Evolutionary conservation across 1,140 invertebrate species (phyloP), one percentile per base, ranked within the genome.

Genomic region (Nasonia vitripennis): DNA sequence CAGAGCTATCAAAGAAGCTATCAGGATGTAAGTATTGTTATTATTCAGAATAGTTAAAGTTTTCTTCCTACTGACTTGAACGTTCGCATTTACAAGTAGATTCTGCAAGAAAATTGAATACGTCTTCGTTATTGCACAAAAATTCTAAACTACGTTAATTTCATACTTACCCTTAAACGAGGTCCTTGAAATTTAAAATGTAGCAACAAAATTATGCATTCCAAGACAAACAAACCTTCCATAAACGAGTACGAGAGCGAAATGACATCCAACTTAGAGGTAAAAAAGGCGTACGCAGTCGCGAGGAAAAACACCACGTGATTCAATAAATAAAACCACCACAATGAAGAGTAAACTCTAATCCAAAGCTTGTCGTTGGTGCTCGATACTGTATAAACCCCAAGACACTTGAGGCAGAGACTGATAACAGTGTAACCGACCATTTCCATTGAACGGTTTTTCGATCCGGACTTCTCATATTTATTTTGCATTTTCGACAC

Each of bases 301-400:
- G 48, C 48, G 7, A 68, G 7, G 2, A 83, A 27, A 37, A 77
- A 37, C 23, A 83, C 11, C 9, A 83, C 1, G 37, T 83, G 73
- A 77, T 83, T 83, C 14, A 34, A 11, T 55, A 83, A 23, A 45
- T 83, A 83, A 83, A 83, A 83, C 73, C 73, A 83, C 81, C 81
- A 83, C 12, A 83, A 68, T 12, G 10, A 75, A 34, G 0, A n/a
- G 41, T 77, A 41, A 62, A 74, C 48, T 51, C 14, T 1, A 51
- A 51, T 51, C 11, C 14, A 51, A 51, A 51, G 14, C 12, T 68
- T 68, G 2, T 68, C n/a, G 27, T 0, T 14, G 0, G 48, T 51
- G 2, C 10, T 51, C 14, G 48, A 27, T 4, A 68, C 2, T 27
- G 67, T n/a, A 68, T 68, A 68, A 23, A 27, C 23, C n/a, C 5